Evolutionary conservation across 2,888 invertebrate species (phyloP).

Genomic region (Sarcophaga carnaria): DNA sequence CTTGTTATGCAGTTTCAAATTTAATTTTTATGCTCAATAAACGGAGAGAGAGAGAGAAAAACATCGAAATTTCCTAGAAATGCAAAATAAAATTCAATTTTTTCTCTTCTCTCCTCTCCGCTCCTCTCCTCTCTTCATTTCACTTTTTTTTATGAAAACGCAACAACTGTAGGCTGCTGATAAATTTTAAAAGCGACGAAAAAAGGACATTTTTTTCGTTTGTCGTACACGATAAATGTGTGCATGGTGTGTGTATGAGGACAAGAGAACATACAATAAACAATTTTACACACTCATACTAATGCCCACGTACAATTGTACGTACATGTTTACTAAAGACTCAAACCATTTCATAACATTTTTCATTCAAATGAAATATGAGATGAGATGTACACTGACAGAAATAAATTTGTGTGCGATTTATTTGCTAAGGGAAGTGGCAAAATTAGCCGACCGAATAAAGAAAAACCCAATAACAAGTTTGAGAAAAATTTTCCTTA

Average conservation of each 20-base stretch:
- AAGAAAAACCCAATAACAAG: no score
- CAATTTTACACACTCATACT: not conserved
- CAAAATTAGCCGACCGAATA: not conserved
- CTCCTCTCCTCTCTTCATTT: not conserved
- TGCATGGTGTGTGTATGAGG: not conserved
- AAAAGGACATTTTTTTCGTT: constrained; percentile 2
- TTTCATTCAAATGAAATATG: constrained; percentile 1
- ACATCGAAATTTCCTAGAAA: not conserved
- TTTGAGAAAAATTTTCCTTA: no score
- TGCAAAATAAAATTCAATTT: not conserved
- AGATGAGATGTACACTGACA: not conserved
- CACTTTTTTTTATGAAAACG: not conserved
- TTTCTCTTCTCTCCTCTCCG: not conserved
- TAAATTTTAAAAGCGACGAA: constrained; percentile 11
- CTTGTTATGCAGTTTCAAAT: not conserved
- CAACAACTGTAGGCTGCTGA: constrained; percentile 24
- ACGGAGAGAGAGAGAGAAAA: no score
- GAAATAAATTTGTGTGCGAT: not conserved
- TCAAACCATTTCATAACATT: not conserved
- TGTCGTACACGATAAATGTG: not conserved
- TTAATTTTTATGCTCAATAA: no score
- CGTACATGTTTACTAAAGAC: not conserved
- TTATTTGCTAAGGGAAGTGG: not conserved
- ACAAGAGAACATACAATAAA: not conserved
- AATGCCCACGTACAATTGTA: not conserved